Base-by-base conservation (phyloP, 2,797 vertebrate genomes). In the Microctenopoma lineatum region DNA sequence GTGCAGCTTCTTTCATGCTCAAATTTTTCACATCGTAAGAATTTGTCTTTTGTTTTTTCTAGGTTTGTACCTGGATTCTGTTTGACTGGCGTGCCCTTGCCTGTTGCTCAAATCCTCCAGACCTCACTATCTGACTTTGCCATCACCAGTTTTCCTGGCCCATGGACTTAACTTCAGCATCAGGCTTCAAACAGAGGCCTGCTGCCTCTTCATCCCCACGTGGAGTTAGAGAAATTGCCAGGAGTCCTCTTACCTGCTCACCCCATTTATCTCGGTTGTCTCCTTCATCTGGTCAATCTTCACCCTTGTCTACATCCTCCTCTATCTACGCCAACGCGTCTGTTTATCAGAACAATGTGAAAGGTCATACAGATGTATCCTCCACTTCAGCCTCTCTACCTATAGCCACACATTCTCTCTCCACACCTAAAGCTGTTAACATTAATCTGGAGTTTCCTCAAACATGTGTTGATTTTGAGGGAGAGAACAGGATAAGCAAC, bases 181-280 rank as follows among this genome's bases (percentile, higher is more conserved):
- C 73, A 58, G 84, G 78, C 86, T 89, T 90, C 70, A 94, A 90
- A 87, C 73, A 84, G 80, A 90, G 87, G 79, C 80, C 85, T n/a
- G 59, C 75, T 70, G 73, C 79, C 52, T 69, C 85, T 47, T 89
- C 84, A 59, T 77, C 85, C 4, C 64, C 89, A 25, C 56, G 68
- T 67, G 83, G 79, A 62, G 57, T 77, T 39, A 77, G 76, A 68
- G 77, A 92, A 66, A 75, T 83, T 29, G 27, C 83, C 55, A 90
- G 88, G 80, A 94, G 91, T 81, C 87, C 90, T 62, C 77, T 77
- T 21, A 79, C 73, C 34, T 66, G 81, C 79, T 90, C 92, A 1
- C 90, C 90, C 13, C 91, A 89, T 5, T 84, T 86, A 41, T 92
- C 90, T 29, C 74, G 78, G 2, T 92, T 92, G 2, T 92, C 93